phyloP scores from a whole-genome alignment of 1,140 invertebrate species.

The Macrocentrus cingulum region DNA sequence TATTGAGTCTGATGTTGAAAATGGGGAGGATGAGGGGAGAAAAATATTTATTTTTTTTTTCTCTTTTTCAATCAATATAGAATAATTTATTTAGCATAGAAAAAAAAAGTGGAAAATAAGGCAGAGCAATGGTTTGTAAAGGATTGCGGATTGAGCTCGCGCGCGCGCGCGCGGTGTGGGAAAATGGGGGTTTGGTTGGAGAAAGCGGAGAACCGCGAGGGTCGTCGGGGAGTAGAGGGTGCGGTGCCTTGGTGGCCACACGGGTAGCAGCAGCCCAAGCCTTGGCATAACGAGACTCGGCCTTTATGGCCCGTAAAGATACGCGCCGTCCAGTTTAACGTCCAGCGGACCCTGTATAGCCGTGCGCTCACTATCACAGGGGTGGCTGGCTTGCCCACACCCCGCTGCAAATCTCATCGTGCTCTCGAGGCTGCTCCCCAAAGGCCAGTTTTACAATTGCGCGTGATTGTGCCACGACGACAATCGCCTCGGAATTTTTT shows the following conservation, averaged over 20 bases:
- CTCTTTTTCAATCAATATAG: too few species aligned
- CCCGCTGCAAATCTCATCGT: background rate
- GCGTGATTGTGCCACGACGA: conserved; percentile 10
- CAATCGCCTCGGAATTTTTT: conserved; percentile 7
- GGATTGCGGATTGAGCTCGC: too few species aligned
- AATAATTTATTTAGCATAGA: too few species aligned
- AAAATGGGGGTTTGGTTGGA: background rate
- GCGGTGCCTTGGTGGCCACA: conserved; percentile 32
- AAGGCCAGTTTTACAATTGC: conserved; percentile 8
- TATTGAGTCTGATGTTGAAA: too few species aligned
- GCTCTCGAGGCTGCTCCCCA: background rate
- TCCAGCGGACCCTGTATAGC: conserved; percentile 19
- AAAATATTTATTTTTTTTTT: too few species aligned
- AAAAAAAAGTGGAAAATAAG: too few species aligned
- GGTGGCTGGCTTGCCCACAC: background rate
- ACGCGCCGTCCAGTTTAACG: conserved; percentile 55
- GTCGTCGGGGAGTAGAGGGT: conserved; percentile 1
- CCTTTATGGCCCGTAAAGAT: conserved; percentile 59
- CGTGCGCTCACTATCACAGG: background rate
- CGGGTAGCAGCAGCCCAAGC: conserved; percentile 36
- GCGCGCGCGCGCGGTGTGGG: too few species aligned
- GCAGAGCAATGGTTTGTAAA: too few species aligned
- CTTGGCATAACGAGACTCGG: conserved; percentile 53
- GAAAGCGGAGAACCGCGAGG: background rate
- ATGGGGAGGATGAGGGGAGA: too few species aligned